Evolutionary conservation across 2,113 vertebrate species (phyloP), one percentile per base, ranked within the genome.

Genomic region (Symphodus melops): DNA sequence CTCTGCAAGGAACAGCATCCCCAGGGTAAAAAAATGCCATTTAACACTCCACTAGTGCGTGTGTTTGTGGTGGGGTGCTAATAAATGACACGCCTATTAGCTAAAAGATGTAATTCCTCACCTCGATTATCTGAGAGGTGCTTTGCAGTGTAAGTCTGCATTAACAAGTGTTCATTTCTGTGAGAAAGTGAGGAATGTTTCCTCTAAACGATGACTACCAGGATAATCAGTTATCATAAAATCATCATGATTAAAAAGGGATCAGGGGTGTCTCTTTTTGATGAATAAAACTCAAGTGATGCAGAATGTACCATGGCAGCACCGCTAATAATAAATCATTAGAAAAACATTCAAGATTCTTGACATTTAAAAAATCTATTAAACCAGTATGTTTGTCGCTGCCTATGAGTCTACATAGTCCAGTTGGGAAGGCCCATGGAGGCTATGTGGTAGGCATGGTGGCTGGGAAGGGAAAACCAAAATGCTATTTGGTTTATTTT

Each of bases 41-140:
- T 88, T 80, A 79, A 76, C 65, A 74, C 59, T 4, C 64, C 16
- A 28, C 55, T 85, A 73, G 57, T 75, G 77, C 39, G 62, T 54
- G 41, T 63, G 41, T 39, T 48, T 48, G 46, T 7, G 14, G 11
- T n/a, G 11, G 19, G 49, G 63, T n/a, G 60, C 20, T 82, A 78
- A 78, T 73, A 75, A 76, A 54, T 57, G 56, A 64, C 76, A 68
- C 21, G 21, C 6, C 42, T 28, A 70, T 86, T 71, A 71, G 61
- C 28, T 55, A 36, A 68, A 68, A 68, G 81, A 72, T 20, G 4
- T 39, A 55, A 68, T 74, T 76, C 37, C 56, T 75, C 75, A 60
- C 65, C 59, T 36, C 19, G n/a, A 42, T 5, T 4, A 52, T 39
- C 60, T 21, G 67, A 69, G 60, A 75, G 21, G 2, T 16, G 46